Conservation (phyloP, 2,888 invertebrate species). For the Pollenia angustigena region DNA sequence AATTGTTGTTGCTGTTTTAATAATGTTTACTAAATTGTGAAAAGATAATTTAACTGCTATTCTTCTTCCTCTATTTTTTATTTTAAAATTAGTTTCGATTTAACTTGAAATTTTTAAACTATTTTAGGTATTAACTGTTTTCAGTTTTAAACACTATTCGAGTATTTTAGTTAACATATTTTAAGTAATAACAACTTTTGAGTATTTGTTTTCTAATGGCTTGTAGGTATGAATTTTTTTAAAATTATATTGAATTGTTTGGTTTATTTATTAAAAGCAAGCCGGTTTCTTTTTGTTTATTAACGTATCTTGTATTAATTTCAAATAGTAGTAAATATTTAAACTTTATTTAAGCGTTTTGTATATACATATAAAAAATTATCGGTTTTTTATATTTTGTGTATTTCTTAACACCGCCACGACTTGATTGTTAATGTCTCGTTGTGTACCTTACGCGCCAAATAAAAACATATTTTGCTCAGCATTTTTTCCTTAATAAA, state of each 20-base stretch:
- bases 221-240: background rate
- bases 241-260: background rate
- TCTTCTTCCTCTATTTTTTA: background rate
- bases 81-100: slow-evolving; percentile 26
- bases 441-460: slow-evolving; percentile 77
- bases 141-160: slow-evolving; percentile 51
- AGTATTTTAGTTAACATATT: slow-evolving; percentile 48
- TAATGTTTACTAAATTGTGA: slow-evolving; percentile 3
- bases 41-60: slow-evolving; percentile 9
- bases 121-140: slow-evolving; percentile 7
- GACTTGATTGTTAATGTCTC: slow-evolving; percentile 71
- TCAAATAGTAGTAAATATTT: slow-evolving; percentile 23
- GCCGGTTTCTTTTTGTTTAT: slow-evolving; percentile 43
- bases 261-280: background rate
- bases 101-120: background rate
- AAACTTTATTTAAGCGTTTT: background rate
- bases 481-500: slow-evolving; percentile 57
- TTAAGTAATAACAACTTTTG: slow-evolving; percentile 35
- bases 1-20: background rate
- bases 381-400: slow-evolving; percentile 21
- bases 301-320: slow-evolving; percentile 24
- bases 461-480: slow-evolving; percentile 76
- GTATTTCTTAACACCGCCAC: slow-evolving; percentile 71
- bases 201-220: slow-evolving; percentile 41
- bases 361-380: slow-evolving; percentile 32